Evolutionary conservation across 2,113 vertebrate genomes (phyloP).

Genomic region (Crotophaga sulcirostris): DNA sequence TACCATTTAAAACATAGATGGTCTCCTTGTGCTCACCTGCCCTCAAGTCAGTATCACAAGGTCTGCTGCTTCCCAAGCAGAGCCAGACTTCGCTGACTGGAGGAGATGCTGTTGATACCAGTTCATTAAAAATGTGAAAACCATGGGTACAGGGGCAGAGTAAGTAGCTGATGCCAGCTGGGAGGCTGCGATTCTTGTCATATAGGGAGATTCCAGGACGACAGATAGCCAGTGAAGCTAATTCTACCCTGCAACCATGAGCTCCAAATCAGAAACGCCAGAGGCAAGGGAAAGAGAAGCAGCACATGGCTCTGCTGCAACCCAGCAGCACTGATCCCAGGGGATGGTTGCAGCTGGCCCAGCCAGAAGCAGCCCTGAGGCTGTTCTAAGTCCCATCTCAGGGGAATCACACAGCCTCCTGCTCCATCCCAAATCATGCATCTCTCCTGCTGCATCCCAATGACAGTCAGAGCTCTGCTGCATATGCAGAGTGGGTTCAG

Average conservation of each 20-base stretch:
- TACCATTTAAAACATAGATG: background rate
- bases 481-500: background rate
- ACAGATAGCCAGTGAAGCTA: background rate
- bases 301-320: background rate
- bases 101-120: background rate
- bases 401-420: background rate
- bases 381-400: background rate
- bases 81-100: background rate
- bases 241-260: background rate
- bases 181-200: background rate
- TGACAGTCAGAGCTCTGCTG: background rate
- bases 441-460: background rate
- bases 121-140: background rate
- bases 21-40: background rate
- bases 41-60: background rate
- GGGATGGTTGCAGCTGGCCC: background rate
- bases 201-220: background rate
- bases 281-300: background rate
- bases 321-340: background rate
- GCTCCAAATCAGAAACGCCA: background rate
- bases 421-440: background rate
- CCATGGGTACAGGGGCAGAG: background rate
- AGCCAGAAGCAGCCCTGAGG: background rate
- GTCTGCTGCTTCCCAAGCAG: background rate
- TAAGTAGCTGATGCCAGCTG: background rate